Percentiles rank a stretch among this genome's conserved stretches.
Conservation (phyloP, 1,140 invertebrate genomes). For the Drosophila sturtevanti region DNA sequence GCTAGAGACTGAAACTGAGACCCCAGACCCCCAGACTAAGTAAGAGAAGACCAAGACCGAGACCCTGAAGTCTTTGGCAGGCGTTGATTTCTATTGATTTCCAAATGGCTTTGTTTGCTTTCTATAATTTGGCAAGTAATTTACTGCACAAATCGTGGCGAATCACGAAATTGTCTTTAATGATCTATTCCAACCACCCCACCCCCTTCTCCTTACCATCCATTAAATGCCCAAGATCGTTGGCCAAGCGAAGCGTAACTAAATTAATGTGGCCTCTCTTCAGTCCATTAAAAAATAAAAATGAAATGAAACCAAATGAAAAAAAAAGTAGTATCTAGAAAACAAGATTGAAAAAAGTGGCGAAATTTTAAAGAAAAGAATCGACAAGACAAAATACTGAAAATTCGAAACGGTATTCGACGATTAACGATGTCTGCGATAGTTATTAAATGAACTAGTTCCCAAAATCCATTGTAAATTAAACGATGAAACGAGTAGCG, state of each 20-base stretch:
- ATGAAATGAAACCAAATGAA: slow-evolving; percentile 8
- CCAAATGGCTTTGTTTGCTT: slow-evolving; percentile 65
- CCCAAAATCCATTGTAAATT: neutral
- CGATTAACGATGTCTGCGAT: slow-evolving; percentile 23
- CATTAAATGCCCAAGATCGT: slow-evolving; percentile 35
- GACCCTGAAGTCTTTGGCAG: slow-evolving; percentile 49
- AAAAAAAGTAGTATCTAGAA: slow-evolving; percentile 10
- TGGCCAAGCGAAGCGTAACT: slow-evolving; percentile 73
- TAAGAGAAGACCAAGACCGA: slow-evolving; percentile 31
- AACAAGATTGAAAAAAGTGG: slow-evolving; percentile 45
- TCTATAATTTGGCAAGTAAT: slow-evolving; percentile 81
- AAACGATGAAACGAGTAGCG: neutral
- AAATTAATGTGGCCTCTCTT: slow-evolving; percentile 72
- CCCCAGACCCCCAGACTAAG: neutral
- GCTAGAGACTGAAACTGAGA: neutral
- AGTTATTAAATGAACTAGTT: neutral
- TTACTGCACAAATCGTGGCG: slow-evolving; percentile 71
- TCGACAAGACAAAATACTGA: slow-evolving; percentile 27
- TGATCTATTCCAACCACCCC: slow-evolving; percentile 39
- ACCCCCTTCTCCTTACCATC: neutral
- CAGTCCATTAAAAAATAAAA: slow-evolving; percentile 61
- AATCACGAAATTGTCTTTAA: slow-evolving; percentile 81
- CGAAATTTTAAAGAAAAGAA: slow-evolving; percentile 42
- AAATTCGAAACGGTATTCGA: slow-evolving; percentile 52
- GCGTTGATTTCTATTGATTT: slow-evolving; percentile 80